Base-by-base conservation (phyloP, 2,113 vertebrate genomes). In the Nesogale talazaci region DNA sequence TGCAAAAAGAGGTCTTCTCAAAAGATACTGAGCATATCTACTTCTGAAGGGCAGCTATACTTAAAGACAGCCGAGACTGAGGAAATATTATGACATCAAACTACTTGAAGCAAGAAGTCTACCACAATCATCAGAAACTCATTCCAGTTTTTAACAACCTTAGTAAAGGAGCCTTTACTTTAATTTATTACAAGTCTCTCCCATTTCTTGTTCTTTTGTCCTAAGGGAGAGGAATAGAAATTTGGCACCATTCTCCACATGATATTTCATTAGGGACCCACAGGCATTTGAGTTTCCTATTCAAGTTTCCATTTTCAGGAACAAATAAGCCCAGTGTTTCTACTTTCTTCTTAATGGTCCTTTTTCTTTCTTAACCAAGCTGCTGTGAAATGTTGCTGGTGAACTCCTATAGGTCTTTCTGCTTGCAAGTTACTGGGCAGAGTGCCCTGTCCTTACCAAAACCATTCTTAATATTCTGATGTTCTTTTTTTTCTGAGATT, bases 61-160 rank as follows among this genome's bases (percentile, higher is more conserved):
- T 93, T 89, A 92, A 92, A 91, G 90, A 82, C 86, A 92, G 46
- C 70, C 91, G 38, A 92, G 40, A 40, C 79, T 75, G 57, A 34
- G 92, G 95, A 90, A 96, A 88, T 85, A 93, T 86, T 83, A 94
- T 92, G 74, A 86, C 86, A 86, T 83, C 84, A 94, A 96, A 95
- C 89, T 82, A 78, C 84, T 91, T 1, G 6, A 83, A 94, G 93
- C 87, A 79, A 67, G 56, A 88, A 86, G 76, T 69, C 56, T 94
- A 83, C 80, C 34, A 74, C 72, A 79, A 42, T 84, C 56, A 69
- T 70, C 84, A 95, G 80, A 93, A 94, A 89, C 82, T 96, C 84
- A 95, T 96, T 96, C 38, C 74, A 91, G 87, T 94, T 91, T 92
- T 95, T 95, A 96, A 89, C 78, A 82, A 81, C 61, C 86, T 93